A percentile compares a stretch with the other conserved stretches of the same genome.
Evolutionary conservation across 1,140 invertebrate species (phyloP).

Genomic region (Myzus persicae): DNA sequence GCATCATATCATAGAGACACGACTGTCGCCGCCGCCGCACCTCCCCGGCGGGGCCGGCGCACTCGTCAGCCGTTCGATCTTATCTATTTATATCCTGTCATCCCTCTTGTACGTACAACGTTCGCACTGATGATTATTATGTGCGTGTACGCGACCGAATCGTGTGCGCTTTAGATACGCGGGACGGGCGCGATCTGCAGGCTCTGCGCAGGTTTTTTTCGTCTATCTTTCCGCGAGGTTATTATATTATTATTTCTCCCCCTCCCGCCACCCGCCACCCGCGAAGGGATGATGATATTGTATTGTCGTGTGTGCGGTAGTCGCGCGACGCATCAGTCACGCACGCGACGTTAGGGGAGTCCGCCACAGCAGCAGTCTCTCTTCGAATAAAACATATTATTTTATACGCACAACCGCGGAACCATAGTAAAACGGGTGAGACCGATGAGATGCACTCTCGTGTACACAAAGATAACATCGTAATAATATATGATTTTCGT

Average conservation of each 20-base stretch:
- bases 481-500: not conserved
- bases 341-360: conserved; percentile 19
- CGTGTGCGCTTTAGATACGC: too few relatives aligned
- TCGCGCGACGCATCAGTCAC: conserved; percentile 7
- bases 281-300: too few relatives aligned
- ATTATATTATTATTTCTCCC: not conserved
- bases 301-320: not conserved
- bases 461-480: not conserved
- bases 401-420: too few relatives aligned
- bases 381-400: not conserved
- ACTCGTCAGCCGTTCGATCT: not conserved
- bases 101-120: conserved; percentile 6
- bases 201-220: not conserved
- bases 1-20: not conserved
- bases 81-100: conserved; percentile 37
- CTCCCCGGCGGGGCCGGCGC: not conserved
- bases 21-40: not conserved
- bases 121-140: not conserved
- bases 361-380: too few relatives aligned
- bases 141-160: not conserved
- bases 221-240: not conserved
- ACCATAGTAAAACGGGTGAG: too few relatives aligned
- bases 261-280: too few relatives aligned
- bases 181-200: too few relatives aligned
- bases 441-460: not conserved